Evolutionary conservation across 2,888 invertebrate species (phyloP).

Genomic region (Anagyrus pseudococci): DNA sequence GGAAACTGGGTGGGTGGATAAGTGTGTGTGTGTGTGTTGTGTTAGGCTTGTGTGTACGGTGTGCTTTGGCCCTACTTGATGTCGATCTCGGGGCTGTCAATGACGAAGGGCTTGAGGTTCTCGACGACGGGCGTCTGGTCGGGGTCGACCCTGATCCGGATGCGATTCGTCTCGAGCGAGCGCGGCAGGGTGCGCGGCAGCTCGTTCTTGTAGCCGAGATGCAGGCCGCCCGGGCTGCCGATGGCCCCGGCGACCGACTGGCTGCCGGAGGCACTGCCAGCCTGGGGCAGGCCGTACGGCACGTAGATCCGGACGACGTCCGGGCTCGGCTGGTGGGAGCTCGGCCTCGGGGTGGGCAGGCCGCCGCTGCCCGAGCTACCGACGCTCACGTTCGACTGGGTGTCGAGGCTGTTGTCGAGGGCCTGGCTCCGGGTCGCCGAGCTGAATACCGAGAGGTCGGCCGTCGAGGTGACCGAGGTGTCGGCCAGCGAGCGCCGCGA

Average conservation of each 20-base stretch:
- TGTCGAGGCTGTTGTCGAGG: conserved; percentile 77
- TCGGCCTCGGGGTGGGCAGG: conserved; percentile 69
- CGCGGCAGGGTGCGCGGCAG: conserved; percentile 61
- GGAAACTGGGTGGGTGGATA: background rate
- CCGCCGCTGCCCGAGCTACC: conserved; percentile 73
- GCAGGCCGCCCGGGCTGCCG: no score
- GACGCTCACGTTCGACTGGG: conserved; percentile 78
- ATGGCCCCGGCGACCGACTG: background rate
- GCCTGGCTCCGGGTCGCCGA: conserved; percentile 72
- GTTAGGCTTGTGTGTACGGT: no score
- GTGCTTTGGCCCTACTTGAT: conserved; percentile 47
- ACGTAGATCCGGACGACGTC: conserved; percentile 83
- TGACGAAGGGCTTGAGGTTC: conserved; percentile 55
- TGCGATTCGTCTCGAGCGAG: conserved; percentile 70
- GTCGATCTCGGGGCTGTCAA: conserved; percentile 57
- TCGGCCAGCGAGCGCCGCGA: conserved; percentile 82
- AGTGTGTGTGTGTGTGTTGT: no score
- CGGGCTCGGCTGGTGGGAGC: conserved; percentile 72
- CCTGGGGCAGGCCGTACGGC: conserved; percentile 71
- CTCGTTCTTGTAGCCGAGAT: conserved; percentile 66
- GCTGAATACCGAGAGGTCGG: conserved; percentile 81
- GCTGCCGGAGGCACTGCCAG: background rate
- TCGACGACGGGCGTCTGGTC: conserved; percentile 70
- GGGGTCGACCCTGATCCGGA: conserved; percentile 74
- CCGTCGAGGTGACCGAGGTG: conserved; percentile 84